Base-by-base conservation (phyloP, 2,113 vertebrate species). In the Asarcornis scutulata region DNA sequence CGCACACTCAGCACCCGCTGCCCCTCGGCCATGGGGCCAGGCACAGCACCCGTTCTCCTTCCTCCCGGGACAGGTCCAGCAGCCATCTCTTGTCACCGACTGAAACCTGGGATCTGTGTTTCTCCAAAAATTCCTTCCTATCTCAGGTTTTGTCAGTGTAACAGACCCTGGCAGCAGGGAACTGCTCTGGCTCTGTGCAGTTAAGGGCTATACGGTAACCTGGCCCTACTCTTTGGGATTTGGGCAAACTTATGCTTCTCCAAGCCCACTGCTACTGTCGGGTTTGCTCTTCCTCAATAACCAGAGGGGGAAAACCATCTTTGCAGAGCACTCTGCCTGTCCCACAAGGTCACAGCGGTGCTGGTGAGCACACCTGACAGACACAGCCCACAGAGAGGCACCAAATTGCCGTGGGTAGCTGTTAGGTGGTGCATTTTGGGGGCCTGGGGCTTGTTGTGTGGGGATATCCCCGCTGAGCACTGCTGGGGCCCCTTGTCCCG, bases 301-400 rank as follows among this genome's bases (percentile, higher is more conserved):
- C 17, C 17, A 38, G 7, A 0, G 25, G n/a, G 46, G 21, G 10
- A 48, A 48, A 23, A 18, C 40, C 0, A 13, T 16, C 16, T 17
- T 82, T 17, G 8, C 52, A 23, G 31, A 50, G 48, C 56, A 5
- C 32, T 38, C 8, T 3, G 72, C 59, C 25, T n/a, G 53, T 23
- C 73, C 52, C n/a, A 8, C 55, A 67, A 62, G 74, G 60, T 29
- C 55, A 50, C 7, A 20, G 16, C 38, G 3, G 29, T 29, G 17
- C 59, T 4, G 16, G 26, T 2, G 8, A 36, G 53, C 29, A 44
- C 5, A 11, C 14, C 18, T 38, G 72, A 29, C 29, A 15, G 15
- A 16, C 2, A 20, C 7, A 8, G 20, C 36, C 52, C 13, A 5
- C 0, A 3, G 0, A 0, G 34, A 6, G 4, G 5, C 16, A 17